phyloP scores from a whole-genome alignment of 2,888 invertebrate species.

The Lydus trimaculatus region DNA sequence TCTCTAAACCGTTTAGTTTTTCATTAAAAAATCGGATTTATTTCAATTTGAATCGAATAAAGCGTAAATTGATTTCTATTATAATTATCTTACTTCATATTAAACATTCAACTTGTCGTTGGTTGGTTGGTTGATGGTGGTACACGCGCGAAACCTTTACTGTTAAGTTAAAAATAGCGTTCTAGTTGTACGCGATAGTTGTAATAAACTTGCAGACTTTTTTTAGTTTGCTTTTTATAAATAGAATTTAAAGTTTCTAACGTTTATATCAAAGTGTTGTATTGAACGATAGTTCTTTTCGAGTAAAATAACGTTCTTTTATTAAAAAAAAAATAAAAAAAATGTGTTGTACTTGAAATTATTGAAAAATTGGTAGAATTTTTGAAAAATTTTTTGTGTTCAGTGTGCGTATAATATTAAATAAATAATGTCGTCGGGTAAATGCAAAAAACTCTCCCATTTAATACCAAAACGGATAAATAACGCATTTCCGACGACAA shows the following conservation, averaged over 20 bases:
- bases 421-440: slow-evolving; percentile 42
- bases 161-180: slow-evolving; percentile 61
- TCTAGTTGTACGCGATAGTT: slow-evolving; percentile 61
- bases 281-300: neutral
- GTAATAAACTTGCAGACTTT: slow-evolving; percentile 53
- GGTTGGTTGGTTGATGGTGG: neutral
- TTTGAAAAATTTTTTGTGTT: slow-evolving; percentile 18
- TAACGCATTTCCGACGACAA: slow-evolving; percentile 15
- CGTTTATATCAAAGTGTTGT: neutral
- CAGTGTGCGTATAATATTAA: neutral
- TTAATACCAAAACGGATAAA: slow-evolving; percentile 3
- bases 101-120: neutral
- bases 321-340: slow-evolving; percentile 31
- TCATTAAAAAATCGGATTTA: neutral
- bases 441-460: slow-evolving; percentile 35
- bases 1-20: no score
- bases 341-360: slow-evolving; percentile 50
- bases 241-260: neutral
- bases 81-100: slow-evolving; percentile 3
- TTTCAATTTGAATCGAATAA: slow-evolving; percentile 16
- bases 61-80: slow-evolving; percentile 24
- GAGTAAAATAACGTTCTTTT: slow-evolving; percentile 18
- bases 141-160: slow-evolving; percentile 39
- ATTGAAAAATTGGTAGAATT: slow-evolving; percentile 49
- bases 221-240: slow-evolving; percentile 34